Evolutionary conservation across 1,140 invertebrate species (phyloP).

Genomic region (Drosophila yakuba): DNA sequence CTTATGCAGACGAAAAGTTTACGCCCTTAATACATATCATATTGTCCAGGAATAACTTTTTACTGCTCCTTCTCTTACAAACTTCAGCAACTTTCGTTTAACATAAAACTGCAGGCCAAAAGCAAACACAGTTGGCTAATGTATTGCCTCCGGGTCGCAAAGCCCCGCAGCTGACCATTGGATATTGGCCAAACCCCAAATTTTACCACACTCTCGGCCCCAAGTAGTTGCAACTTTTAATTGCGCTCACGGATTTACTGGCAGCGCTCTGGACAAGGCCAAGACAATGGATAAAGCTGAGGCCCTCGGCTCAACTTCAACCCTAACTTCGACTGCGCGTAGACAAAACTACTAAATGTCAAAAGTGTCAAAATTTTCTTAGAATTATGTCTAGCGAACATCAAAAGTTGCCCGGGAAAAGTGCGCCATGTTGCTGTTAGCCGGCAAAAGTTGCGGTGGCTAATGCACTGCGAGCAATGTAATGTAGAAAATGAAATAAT

Average conservation of each 20-base stretch:
- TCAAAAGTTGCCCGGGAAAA: constrained; percentile 66
- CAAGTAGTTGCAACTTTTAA: constrained; percentile 68
- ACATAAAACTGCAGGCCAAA: constrained; percentile 37
- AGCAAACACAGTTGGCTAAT: constrained; percentile 42
- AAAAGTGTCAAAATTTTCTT: constrained; percentile 82
- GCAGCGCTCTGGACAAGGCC: constrained; percentile 48
- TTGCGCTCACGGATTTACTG: constrained; percentile 68
- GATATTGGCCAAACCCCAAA: constrained; percentile 5
- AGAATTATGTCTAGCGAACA: constrained; percentile 81
- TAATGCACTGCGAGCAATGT: neutral
- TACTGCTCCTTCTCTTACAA: constrained; percentile 5
- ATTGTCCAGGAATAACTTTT: constrained; percentile 30
- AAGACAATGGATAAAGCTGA: constrained; percentile 54
- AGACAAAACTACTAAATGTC: constrained; percentile 83
- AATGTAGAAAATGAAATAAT: neutral
- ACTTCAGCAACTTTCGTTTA: constrained; percentile 35
- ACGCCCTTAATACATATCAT: constrained; percentile 44
- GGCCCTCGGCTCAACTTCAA: constrained; percentile 23
- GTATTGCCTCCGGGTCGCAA: constrained; percentile 32
- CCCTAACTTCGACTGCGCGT: constrained; percentile 40
- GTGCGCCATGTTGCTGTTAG: constrained; percentile 37
- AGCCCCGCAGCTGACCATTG: constrained; percentile 30
- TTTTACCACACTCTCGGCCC: neutral
- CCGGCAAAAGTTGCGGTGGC: constrained; percentile 41
- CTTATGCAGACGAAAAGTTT: constrained; percentile 31